Conservation (phyloP, 2,113 vertebrate species). For the Centrocercus urophasianus region DNA sequence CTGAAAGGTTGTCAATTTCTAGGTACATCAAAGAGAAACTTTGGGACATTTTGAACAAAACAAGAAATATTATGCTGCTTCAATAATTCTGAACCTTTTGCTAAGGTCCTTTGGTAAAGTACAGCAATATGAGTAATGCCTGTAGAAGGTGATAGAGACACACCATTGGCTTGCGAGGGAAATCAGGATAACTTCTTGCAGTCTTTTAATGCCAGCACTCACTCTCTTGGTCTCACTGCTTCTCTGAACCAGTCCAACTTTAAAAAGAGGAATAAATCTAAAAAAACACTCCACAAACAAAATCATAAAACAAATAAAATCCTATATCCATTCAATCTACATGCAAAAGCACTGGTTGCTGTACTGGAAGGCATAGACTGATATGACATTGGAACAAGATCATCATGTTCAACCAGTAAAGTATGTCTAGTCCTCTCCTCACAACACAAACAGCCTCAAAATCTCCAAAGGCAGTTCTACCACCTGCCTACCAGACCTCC, state of each 20-base stretch:
- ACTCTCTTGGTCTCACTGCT: not conserved
- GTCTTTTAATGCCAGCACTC: not conserved
- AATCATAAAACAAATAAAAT: not conserved
- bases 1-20: not conserved
- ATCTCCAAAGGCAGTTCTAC: not conserved
- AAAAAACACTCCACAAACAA: no score
- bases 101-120: not conserved
- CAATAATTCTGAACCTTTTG: not conserved
- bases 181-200: not conserved
- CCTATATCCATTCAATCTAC: not conserved
- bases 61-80: not conserved
- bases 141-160: not conserved
- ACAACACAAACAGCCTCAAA: not conserved
- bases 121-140: not conserved
- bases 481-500: not conserved
- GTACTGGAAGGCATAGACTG: no score
- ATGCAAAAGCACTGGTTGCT: not conserved
- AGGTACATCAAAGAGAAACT: not conserved
- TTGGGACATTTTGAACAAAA: not conserved
- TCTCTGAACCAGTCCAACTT: not conserved
- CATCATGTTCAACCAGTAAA: rapidly evolving
- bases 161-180: not conserved
- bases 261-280: not conserved
- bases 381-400: rapidly evolving
- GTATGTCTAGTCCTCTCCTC: not conserved